Percentiles rank a stretch among this genome's conserved stretches.
phyloP scores from a whole-genome alignment of 2,888 invertebrate species.

The Thecocarcelia acutangulata region DNA sequence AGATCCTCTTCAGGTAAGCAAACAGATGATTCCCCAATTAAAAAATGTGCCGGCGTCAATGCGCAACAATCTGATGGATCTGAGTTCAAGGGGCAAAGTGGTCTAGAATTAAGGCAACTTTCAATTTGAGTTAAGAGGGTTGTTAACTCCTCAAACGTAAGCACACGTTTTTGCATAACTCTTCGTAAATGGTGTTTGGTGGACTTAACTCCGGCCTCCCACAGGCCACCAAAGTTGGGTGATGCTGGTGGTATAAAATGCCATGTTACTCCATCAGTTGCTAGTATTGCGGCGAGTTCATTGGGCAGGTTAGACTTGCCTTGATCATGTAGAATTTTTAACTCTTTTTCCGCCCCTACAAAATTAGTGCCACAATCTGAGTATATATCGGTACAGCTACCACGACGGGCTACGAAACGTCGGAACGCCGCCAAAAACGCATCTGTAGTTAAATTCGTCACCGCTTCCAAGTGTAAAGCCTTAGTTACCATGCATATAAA shows the following conservation, averaged over 20 bases:
- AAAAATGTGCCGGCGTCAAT: conserved; percentile 45
- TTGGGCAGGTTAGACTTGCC: too few relatives aligned
- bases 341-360: conserved; percentile 50
- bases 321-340: conserved; percentile 24
- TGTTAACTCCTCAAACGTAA: conserved; percentile 32
- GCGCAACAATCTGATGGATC: conserved; percentile 20
- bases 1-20: too few relatives aligned
- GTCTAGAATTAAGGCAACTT: background rate
- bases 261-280: too few relatives aligned
- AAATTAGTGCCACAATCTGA: too few relatives aligned
- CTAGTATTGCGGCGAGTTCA: too few relatives aligned
- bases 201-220: conserved; percentile 30
- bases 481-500: too few relatives aligned
- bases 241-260: conserved; percentile 44
- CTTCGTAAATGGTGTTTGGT: conserved; percentile 28
- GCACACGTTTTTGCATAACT: conserved; percentile 31
- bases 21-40: background rate
- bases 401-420: too few relatives aligned
- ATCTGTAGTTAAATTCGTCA: too few relatives aligned
- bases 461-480: too few relatives aligned
- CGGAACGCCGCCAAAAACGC: too few relatives aligned
- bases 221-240: conserved; percentile 8
- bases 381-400: conserved; percentile 38
- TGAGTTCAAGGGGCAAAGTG: conserved; percentile 31
- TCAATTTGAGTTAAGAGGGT: conserved; percentile 28